Conservation (phyloP, 1,140 invertebrate genomes). For the Leptinotarsa lineolata region DNA sequence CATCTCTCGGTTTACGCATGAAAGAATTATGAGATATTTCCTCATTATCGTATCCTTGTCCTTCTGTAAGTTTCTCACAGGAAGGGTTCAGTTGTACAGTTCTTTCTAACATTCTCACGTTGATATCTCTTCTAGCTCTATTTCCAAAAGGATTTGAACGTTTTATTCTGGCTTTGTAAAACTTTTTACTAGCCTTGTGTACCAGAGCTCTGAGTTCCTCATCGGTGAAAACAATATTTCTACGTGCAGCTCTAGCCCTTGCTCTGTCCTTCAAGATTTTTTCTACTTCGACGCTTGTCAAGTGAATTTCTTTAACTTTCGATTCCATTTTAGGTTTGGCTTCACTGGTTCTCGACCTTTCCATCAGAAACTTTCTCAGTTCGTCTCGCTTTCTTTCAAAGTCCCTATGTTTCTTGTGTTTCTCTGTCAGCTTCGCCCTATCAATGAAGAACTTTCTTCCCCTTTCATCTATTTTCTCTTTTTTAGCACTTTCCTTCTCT, state of each 20-base stretch:
- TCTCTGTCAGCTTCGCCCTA: conserved; percentile 22
- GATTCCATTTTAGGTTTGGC: conserved; percentile 4
- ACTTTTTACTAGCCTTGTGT: conserved; percentile 40
- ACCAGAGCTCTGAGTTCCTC: conserved; percentile 45
- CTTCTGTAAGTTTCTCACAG: background rate
- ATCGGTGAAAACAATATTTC: conserved; percentile 46
- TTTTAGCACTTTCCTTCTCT: background rate
- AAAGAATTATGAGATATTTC: background rate
- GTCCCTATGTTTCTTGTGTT: conserved; percentile 29
- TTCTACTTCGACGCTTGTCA: conserved; percentile 45
- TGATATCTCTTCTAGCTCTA: conserved; percentile 28
- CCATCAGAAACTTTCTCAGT: conserved; percentile 25
- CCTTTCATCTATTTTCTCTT: conserved; percentile 26
- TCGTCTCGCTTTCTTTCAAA: conserved; percentile 22
- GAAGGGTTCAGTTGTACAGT: background rate
- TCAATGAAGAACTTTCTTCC: conserved; percentile 23
- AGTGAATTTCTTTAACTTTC: conserved; percentile 35
- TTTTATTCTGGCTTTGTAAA: conserved; percentile 32
- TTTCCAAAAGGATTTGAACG: background rate
- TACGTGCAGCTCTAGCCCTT: conserved; percentile 43
- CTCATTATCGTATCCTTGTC: background rate
- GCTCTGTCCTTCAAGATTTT: conserved; percentile 45
- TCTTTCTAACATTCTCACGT: conserved; percentile 28
- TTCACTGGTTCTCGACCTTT: background rate
- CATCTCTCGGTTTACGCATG: background rate